A percentile compares a stretch with the other conserved stretches of the same genome.
phyloP scores from a whole-genome alignment of 2,888 invertebrate species.

The Ctenicera cuprea region DNA sequence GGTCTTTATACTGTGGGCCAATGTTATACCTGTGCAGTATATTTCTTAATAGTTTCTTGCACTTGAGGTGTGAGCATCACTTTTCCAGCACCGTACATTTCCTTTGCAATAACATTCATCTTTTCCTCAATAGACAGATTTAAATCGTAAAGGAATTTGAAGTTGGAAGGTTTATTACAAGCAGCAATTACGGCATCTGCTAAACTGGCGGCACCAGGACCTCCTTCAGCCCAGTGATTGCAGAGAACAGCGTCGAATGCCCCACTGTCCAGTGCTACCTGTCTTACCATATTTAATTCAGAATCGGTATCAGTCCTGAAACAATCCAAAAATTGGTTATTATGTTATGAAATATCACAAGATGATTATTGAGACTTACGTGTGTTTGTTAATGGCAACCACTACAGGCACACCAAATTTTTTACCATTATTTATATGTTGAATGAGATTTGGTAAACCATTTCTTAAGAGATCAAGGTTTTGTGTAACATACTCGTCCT shows the following conservation, averaged over 20 bases:
- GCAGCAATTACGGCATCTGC: conserved; percentile 92
- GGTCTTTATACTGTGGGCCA: too few relatives aligned
- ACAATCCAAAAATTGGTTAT: not conserved
- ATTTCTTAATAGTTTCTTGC: conserved; percentile 80
- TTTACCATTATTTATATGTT: conserved; percentile 94
- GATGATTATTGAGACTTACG: conserved; percentile 74
- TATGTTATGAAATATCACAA: not conserved
- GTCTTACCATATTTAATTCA: conserved; percentile 87
- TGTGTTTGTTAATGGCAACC: conserved; percentile 92
- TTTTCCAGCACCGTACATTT: conserved; percentile 97
- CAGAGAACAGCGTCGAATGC: conserved; percentile 92
- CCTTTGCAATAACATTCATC: conserved; percentile 89
- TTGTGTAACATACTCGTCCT: conserved; percentile 89
- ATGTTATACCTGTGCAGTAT: conserved; percentile 81
- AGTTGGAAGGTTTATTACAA: conserved; percentile 78
- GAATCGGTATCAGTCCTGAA: conserved; percentile 87
- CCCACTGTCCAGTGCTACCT: conserved; percentile 84
- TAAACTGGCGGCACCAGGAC: conserved; percentile 88
- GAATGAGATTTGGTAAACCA: conserved; percentile 92
- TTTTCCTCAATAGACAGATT: conserved; percentile 87
- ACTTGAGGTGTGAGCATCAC: conserved; percentile 87
- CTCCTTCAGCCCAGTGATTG: conserved; percentile 93
- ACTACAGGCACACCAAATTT: conserved; percentile 95
- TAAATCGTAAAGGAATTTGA: conserved; percentile 83
- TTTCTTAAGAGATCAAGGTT: conserved; percentile 89